Evolutionary conservation across 2,797 vertebrate species (phyloP), one percentile per base, ranked within the genome.

Genomic region (Bucorvus abyssinicus): DNA sequence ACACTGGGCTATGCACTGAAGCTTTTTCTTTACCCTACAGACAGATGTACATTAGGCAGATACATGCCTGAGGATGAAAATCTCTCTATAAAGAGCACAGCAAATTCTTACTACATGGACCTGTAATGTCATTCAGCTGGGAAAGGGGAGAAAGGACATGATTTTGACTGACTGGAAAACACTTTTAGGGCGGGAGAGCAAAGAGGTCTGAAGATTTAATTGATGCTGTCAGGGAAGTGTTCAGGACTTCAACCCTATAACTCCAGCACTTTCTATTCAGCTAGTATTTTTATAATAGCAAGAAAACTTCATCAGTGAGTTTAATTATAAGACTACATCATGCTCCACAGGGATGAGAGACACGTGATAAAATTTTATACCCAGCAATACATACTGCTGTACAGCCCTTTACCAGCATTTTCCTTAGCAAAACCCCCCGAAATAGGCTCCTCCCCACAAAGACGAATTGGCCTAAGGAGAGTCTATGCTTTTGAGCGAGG

Each of bases 1-100:
- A 96, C 80, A 93, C 57, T 82, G 64, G 84, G 87, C 55, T 95
- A 71, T 82, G 75, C 45, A 77, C 44, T 4, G 63, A 95, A 94
- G 89, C 84, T 78, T 90, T 71, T 83, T 74, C 84, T 96, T 96
- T 95, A 97, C 96, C 79, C 96, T 96, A 92, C 69, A 96, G 78
- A 94, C 56, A 97, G 97, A 95, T 88, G 85, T 0, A 4, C 68
- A 91, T 59, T 82, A 91, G 86, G 90, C 84, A 93, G 87, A 93
- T 45, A 87, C 47, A 84, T 27, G 84, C 88, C 90, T 57, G 23
- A 3, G 93, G 96, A 96, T 87, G 84, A 22, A 96, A 81, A 67
- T 42, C 42, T 56, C 45, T 91, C 87, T 94, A 75, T 92, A 94
- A 95, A 96, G 34, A 93, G 84, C 87, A 92, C 79, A 79, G 73